These are phyloP conservation scores for Netelia virgata DNA, from an alignment of 2,888 invertebrate species.

Conservation along the genomic window DNA sequence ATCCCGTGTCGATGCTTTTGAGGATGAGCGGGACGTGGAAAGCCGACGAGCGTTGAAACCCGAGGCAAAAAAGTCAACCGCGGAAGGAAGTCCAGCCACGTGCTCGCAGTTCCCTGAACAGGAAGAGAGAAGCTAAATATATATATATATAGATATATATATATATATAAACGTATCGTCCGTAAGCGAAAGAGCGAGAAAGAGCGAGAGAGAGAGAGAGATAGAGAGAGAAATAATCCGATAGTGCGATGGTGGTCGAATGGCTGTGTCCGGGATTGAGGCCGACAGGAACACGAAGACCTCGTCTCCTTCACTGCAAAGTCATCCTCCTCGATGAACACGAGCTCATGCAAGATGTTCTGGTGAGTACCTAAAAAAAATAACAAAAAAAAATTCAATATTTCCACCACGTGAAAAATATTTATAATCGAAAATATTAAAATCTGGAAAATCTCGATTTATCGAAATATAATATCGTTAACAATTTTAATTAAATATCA, in stretches of 20 bases:
- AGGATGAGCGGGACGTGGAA: slow-evolving; percentile 74
- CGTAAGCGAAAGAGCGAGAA: slow-evolving; percentile 53
- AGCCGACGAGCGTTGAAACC: slow-evolving; percentile 71
- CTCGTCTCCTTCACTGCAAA: slow-evolving; percentile 90
- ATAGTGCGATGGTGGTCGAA: slow-evolving; percentile 82
- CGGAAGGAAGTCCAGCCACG: slow-evolving; percentile 59
- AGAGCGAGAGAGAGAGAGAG: slow-evolving; percentile 45
- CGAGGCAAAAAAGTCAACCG: slow-evolving; percentile 14
- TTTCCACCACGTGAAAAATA: background rate
- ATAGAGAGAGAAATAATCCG: slow-evolving; percentile 27
- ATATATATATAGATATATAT: background rate
- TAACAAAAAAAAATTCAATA: background rate
- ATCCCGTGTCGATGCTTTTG: slow-evolving; percentile 65
- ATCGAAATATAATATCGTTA: too few species aligned
- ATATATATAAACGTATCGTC: slow-evolving; percentile 49
- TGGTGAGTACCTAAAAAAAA: slow-evolving; percentile 87
- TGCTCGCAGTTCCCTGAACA: slow-evolving; percentile 39
- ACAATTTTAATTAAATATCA: too few species aligned
- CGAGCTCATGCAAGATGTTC: slow-evolving; percentile 95
- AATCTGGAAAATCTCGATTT: too few species aligned
- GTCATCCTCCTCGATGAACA: slow-evolving; percentile 96
- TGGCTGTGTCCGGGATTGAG: slow-evolving; percentile 84
- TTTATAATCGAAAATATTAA: background rate
- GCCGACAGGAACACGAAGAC: slow-evolving; percentile 86
- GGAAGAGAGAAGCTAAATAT: slow-evolving; percentile 60